Evolutionary conservation across 2,113 vertebrate genomes (phyloP), one percentile per base, ranked within the genome.

Genomic region (Oreotragus oreotragus): DNA sequence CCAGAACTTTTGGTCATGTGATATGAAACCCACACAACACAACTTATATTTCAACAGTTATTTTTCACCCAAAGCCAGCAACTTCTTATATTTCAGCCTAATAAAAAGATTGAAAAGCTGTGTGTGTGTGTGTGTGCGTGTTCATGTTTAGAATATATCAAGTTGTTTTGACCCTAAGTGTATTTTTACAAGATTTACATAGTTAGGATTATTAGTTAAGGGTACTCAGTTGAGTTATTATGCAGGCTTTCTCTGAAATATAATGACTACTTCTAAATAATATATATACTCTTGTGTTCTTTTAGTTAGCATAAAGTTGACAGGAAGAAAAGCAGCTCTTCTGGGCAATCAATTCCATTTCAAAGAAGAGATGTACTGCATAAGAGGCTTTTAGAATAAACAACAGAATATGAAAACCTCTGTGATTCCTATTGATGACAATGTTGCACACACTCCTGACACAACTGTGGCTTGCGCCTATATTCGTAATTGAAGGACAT

Each of bases 231-330:
- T 91, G 12, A 79, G 84, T 91, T 89, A 88, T 47, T 57, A 43
- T 43, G 53, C 11, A 55, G 36, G 17, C 39, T 55, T 90, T 39
- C 73, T 87, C 53, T 91, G 77, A 88, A 91, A 84, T 15, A 70
- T 51, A 80, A 79, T 39, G 27, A 17, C 33, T 33, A 33, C 25
- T 89, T 79, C 84, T 77, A 55, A 93, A 17, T 81, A 80, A 66
- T 88, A 73, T 36, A 15, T 45, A 51, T n/a, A 70, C 51, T 79
- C 9, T 92, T 45, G 47, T 85, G 43, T 79, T 43, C 30, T 73
- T 95, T 95, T 53, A 96, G 43, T 90, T 93, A 94, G 45, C 58
- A 90, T 62, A 85, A 87, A 90, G 10, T 77, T 88, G 64, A 73
- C 76, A 62, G 17, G n/a, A 93, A 91, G 57, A 76, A 85, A 91